phyloP scores from a whole-genome alignment of 1,140 invertebrate species.

The Schlechtendalia chinensis region DNA sequence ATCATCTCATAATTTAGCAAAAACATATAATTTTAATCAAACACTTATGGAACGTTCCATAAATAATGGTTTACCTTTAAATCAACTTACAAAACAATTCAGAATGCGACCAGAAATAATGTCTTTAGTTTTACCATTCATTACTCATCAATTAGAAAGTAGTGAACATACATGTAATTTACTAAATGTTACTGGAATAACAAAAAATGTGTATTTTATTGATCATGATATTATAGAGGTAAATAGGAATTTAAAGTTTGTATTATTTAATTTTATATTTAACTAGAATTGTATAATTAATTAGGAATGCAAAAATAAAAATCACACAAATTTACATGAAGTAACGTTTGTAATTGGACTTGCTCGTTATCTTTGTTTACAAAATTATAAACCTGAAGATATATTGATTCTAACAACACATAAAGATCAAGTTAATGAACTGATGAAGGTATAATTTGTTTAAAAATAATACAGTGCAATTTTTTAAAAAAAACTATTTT shows the following conservation, averaged over 20 bases:
- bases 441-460: slow-evolving; percentile 52
- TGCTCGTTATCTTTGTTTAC: slow-evolving; percentile 63
- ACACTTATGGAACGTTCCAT: slow-evolving; percentile 74
- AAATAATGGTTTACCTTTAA: slow-evolving; percentile 60
- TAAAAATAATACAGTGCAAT: not conserved
- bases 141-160: slow-evolving; percentile 63
- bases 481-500: not conserved
- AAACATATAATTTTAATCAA: slow-evolving; percentile 64
- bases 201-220: slow-evolving; percentile 64
- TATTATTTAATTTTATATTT: not conserved
- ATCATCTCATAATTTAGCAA: slow-evolving; percentile 62
- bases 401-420: slow-evolving; percentile 70
- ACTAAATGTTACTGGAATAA: slow-evolving; percentile 59
- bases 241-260: slow-evolving; percentile 51
- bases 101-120: slow-evolving; percentile 68
- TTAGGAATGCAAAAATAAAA: slow-evolving; percentile 59
- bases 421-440: slow-evolving; percentile 59
- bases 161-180: slow-evolving; percentile 60
- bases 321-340: slow-evolving; percentile 62
- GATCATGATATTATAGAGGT: slow-evolving; percentile 61
- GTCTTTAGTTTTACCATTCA: slow-evolving; percentile 61
- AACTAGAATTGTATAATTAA: not conserved
- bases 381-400: slow-evolving; percentile 61
- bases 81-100: slow-evolving; percentile 62
- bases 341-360: slow-evolving; percentile 61